Percentiles rank a stretch among this genome's conserved stretches.
These are phyloP conservation scores for Entomobrya multifasciata DNA, from an alignment of 2,888 invertebrate species.

Conservation along the genomic window DNA sequence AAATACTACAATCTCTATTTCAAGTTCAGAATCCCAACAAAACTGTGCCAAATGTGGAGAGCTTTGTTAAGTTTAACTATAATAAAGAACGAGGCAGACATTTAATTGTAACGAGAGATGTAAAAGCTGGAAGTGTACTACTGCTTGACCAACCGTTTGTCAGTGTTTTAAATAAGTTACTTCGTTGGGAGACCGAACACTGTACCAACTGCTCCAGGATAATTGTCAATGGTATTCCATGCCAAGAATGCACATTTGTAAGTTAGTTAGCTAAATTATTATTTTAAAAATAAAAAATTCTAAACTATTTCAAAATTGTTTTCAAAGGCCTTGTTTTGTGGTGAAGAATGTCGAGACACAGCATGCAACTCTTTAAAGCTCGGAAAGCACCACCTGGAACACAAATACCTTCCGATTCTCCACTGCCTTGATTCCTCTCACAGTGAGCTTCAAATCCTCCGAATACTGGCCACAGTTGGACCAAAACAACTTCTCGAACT, in stretches of 20 bases:
- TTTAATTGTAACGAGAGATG: slow-evolving; percentile 78
- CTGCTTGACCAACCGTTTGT: slow-evolving; percentile 76
- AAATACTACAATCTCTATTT: slow-evolving; percentile 4
- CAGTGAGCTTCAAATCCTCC: slow-evolving; percentile 66
- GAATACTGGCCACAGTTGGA: slow-evolving; percentile 73
- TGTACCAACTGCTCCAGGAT: slow-evolving; percentile 74
- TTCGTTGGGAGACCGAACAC: slow-evolving; percentile 74
- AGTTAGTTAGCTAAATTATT: too few relatives aligned
- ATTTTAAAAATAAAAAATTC: not conserved
- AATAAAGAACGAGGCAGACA: slow-evolving; percentile 80
- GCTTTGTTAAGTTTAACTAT: slow-evolving; percentile 68
- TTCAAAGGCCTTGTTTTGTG: slow-evolving; percentile 75
- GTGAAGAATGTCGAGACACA: slow-evolving; percentile 58
- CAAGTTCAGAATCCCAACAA: slow-evolving; percentile 17
- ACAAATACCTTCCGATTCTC: slow-evolving; percentile 72
- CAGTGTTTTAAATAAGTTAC: slow-evolving; percentile 66
- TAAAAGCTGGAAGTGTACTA: slow-evolving; percentile 77
- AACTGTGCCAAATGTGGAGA: slow-evolving; percentile 69
- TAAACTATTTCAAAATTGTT: too few relatives aligned
- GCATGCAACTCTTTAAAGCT: slow-evolving; percentile 10
- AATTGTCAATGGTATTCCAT: slow-evolving; percentile 75
- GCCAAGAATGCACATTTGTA: slow-evolving; percentile 76
- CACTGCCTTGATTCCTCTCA: slow-evolving; percentile 51
- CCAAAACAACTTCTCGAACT: slow-evolving; percentile 38
- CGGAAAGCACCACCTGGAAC: slow-evolving; percentile 73